Conservation (phyloP, 2,113 vertebrate species). For the Ranitomeya imitator region DNA sequence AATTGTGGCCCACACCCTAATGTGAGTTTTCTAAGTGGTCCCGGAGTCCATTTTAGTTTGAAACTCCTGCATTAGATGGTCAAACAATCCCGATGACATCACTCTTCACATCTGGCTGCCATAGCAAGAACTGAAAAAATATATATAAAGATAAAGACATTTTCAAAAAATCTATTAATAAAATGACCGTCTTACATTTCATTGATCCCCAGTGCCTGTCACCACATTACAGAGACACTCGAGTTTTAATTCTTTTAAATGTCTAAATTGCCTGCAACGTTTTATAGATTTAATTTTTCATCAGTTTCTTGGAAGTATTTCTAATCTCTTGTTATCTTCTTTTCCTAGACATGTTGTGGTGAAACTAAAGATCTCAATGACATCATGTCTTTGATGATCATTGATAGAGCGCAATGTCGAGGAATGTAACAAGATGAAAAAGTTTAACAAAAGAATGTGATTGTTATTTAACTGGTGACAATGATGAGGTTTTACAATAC, state of each 20-base stretch:
- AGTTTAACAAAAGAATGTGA: neutral
- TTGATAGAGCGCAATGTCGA: conserved; percentile 5
- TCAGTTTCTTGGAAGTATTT: neutral
- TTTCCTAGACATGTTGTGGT: conserved; percentile 32
- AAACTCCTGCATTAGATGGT: no score
- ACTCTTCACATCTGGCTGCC: no score
- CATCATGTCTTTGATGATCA: conserved; percentile 25
- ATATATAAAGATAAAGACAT: no score
- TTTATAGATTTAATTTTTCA: neutral
- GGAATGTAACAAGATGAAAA: conserved; percentile 4
- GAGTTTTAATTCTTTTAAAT: neutral
- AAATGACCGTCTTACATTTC: neutral
- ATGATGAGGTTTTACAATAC: neutral
- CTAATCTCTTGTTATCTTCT: conserved; percentile 5
- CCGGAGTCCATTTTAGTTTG: no score
- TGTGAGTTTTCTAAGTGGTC: no score
- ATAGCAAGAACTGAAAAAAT: no score
- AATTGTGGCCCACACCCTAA: no score
- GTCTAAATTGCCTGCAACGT: neutral
- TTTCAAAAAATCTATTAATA: neutral
- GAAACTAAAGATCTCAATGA: conserved; percentile 12
- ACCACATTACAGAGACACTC: neutral
- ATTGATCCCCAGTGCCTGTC: neutral
- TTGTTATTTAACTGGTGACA: conserved; percentile 5
- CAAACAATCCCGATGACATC: no score